Conservation (phyloP, 1,140 invertebrate species). For the Nautilus pompilius region DNA sequence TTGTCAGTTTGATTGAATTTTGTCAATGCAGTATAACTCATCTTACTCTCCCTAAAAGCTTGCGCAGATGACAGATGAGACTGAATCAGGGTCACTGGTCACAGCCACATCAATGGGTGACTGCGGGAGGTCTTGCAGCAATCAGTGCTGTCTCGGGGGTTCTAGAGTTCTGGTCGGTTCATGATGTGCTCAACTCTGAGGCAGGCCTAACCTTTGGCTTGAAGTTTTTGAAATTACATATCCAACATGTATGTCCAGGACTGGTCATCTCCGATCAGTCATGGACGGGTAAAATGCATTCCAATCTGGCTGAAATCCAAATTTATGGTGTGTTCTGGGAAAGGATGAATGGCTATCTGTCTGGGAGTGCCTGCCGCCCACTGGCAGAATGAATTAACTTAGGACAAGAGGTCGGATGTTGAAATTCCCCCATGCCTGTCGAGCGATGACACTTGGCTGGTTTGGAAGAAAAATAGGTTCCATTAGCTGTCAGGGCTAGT, state of each 20-base stretch:
- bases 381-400: too few species aligned
- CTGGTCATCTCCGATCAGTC: too few species aligned
- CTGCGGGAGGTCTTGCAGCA: neutral
- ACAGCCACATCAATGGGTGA: neutral
- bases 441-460: neutral
- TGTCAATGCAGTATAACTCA: neutral
- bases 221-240: too few species aligned
- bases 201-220: too few species aligned
- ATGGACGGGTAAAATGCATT: too few species aligned
- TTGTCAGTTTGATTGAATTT: too few species aligned
- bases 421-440: neutral
- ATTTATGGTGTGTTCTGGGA: too few species aligned
- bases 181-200: too few species aligned
- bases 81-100: constrained; percentile 1
- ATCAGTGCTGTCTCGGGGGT: constrained; percentile 3
- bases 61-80: constrained; percentile 6
- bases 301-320: too few species aligned
- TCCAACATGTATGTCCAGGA: too few species aligned
- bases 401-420: neutral
- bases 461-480: neutral
- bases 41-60: constrained; percentile 5
- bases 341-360: too few species aligned
- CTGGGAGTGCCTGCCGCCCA: too few species aligned
- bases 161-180: constrained; percentile 4
- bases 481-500: constrained; percentile 6